Evolutionary conservation across 2,113 vertebrate genomes (phyloP).

Genomic region (Chiloscyllium plagiosum): DNA sequence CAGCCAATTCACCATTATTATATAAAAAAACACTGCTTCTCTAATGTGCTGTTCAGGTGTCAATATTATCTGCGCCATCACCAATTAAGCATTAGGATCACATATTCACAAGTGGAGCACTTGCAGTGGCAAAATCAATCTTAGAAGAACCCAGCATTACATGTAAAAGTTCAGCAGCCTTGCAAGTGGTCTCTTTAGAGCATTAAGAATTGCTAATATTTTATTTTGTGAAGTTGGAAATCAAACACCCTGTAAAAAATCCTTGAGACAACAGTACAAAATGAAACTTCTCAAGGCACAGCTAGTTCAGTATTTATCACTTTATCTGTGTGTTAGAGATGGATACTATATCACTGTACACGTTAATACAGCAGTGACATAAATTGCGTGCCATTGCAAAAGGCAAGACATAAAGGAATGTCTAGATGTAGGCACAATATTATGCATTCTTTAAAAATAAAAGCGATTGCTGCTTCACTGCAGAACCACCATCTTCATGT

Average conservation of each 20-base stretch:
- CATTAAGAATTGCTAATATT: not conserved
- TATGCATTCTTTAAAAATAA: constrained; percentile 59
- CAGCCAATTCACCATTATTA: constrained; percentile 48
- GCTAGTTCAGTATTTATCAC: constrained; percentile 50
- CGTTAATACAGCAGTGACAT: constrained; percentile 44
- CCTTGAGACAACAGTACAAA: constrained; percentile 31
- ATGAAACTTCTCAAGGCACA: constrained; percentile 73
- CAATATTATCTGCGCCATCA: constrained; percentile 46
- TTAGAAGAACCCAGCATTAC: not conserved
- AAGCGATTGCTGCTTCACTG: constrained; percentile 40
- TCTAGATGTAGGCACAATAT: constrained; percentile 64
- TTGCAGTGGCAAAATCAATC: not conserved
- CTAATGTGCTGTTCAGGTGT: constrained; percentile 44
- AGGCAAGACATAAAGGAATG: constrained; percentile 65
- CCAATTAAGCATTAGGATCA: constrained; percentile 47
- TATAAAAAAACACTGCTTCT: constrained; percentile 49
- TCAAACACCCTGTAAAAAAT: not conserved
- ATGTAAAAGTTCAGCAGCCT: not conserved
- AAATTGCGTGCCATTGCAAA: constrained; percentile 57
- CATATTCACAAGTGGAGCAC: not conserved
- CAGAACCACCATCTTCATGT: not conserved
- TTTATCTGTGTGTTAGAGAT: not conserved
- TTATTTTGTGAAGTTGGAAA: constrained; percentile 1
- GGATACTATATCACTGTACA: constrained; percentile 18
- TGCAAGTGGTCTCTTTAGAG: not conserved